These are phyloP conservation scores for Semaprochilodus insignis DNA, from an alignment of 2,797 vertebrate genomes.

Conservation along the genomic window DNA sequence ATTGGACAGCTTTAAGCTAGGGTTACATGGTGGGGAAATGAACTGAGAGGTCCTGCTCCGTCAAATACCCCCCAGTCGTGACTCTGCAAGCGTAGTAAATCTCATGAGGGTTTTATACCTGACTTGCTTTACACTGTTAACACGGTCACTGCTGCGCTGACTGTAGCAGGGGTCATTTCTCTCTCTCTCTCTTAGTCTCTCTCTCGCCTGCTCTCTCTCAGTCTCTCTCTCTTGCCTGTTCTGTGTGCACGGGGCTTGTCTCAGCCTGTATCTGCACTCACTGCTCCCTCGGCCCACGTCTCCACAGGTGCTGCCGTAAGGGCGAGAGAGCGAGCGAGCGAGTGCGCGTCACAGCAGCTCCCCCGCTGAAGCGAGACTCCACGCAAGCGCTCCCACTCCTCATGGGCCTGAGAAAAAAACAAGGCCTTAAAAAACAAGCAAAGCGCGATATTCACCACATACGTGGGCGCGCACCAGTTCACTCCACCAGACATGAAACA, in stretches of 20 bases:
- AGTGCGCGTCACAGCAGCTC: background rate
- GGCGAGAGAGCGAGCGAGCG: background rate
- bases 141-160: background rate
- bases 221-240: background rate
- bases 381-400: background rate
- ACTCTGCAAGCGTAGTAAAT: too few relatives aligned
- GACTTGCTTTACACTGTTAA: too few relatives aligned
- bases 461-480: background rate
- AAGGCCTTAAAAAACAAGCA: background rate
- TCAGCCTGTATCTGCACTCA: background rate
- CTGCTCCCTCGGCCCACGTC: background rate
- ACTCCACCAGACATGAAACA: background rate
- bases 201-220: background rate
- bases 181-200: background rate
- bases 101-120: too few relatives aligned
- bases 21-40: too few relatives aligned
- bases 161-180: background rate
- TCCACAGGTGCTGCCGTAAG: background rate
- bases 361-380: background rate
- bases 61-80: too few relatives aligned
- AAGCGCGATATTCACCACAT: background rate
- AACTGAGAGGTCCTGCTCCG: too few relatives aligned
- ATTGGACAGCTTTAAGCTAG: too few relatives aligned
- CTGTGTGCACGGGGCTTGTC: conserved; percentile 13
- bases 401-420: background rate